Evolutionary conservation across 2,113 vertebrate genomes (phyloP), one percentile per base, ranked within the genome.

Genomic region (Lucifuga dentata): DNA sequence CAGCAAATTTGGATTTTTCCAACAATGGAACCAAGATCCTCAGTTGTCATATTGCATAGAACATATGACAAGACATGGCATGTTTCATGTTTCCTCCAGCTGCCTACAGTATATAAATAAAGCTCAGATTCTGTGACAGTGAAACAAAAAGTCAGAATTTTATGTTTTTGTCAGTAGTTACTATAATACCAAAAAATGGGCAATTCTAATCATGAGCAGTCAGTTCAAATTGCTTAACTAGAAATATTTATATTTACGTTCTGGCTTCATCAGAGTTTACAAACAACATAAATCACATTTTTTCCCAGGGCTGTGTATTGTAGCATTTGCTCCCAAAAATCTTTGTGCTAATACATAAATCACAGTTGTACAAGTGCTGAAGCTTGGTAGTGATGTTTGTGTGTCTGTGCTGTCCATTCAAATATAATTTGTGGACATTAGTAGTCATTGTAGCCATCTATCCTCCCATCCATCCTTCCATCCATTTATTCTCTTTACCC

Each of bases 11-110:
- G 80, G 86, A 85, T 87, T 88, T 78, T 50, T 43, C 78, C 66
- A 81, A 87, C 81, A 87, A 90, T 86, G 74, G 80, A 85, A 84
- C 79, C 69, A 62, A 63, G 69, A 86, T 77, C 60, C 85, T 88
- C 86, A 86, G 83, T 87, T 83, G 87, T 81, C 81, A 90, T 87
- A 89, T 88, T 90, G 80, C 80, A 64, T 39, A 35, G 71, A 86
- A 86, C 76, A 80, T 71, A 72, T 61, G 53, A 68, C 69, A 69
- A 81, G 67, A 76, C 66, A 63, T 60, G 53, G 43, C 68, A 78
- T 82, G 73, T 74, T 86, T 86, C 72, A 79, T 79, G 75, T 79
- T n/a, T 75, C 69, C 46, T 46, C 61, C 59, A 78, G 70, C 79
- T 85, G 86, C 86, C 85, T 85, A 76, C 69, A 66, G 71, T 72